Conservation (phyloP, 2,888 invertebrate genomes). For the Andrena bucephala region DNA sequence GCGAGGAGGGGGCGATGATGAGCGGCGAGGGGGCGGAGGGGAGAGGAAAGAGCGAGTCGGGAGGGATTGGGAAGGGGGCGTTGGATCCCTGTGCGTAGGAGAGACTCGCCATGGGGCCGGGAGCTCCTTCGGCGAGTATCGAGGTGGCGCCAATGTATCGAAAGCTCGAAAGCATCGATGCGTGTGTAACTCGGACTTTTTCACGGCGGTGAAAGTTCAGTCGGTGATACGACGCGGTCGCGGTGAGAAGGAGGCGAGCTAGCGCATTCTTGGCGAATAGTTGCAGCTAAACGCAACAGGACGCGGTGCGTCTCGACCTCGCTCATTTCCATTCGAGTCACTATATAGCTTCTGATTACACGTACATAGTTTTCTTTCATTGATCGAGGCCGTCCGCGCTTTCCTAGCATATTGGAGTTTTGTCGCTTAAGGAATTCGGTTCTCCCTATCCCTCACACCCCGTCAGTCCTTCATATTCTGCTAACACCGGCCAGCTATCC, state of each 20-base stretch:
- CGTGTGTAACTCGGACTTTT: constrained; percentile 43
- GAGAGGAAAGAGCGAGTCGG: not conserved
- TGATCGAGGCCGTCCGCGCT: not conserved
- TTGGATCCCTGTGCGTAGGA: constrained; percentile 44
- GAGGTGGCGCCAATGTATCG: constrained; percentile 82
- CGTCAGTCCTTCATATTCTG: too few relatives aligned
- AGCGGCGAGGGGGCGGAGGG: not conserved
- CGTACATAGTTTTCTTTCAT: not conserved
- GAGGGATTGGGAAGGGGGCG: not conserved
- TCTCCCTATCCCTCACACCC: not conserved
- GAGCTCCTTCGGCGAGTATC: constrained; percentile 70
- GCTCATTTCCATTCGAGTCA: not conserved
- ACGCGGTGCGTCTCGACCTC: constrained; percentile 39
- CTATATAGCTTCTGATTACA: not conserved
- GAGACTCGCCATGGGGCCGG: constrained; percentile 35
- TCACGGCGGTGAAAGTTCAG: constrained; percentile 73
- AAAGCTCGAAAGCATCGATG: constrained; percentile 63
- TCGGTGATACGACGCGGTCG: constrained; percentile 83
- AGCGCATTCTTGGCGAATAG: constrained; percentile 21
- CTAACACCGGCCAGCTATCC: too few relatives aligned
- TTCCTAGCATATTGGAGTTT: not conserved
- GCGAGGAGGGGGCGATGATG: too few relatives aligned
- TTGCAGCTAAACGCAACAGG: constrained; percentile 53
- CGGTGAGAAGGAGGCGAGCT: constrained; percentile 74
- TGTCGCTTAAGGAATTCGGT: not conserved